Evolutionary conservation across 2,113 vertebrate genomes (phyloP).

Genomic region (Oreocharis arfaki): DNA sequence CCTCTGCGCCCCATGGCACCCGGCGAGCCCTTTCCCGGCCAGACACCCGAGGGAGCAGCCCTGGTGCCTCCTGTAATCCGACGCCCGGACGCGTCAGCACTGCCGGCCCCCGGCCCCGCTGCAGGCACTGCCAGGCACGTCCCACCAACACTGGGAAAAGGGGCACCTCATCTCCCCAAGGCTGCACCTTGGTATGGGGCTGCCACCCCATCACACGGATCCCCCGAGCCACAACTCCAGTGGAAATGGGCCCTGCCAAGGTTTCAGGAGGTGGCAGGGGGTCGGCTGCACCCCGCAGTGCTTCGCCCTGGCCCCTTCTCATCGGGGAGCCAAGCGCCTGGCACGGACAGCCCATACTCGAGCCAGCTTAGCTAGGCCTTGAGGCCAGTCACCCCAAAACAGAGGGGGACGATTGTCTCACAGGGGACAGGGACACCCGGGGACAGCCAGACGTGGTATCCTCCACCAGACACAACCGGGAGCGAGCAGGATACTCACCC

Average conservation of each 20-base stretch:
- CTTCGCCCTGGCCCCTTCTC: no score
- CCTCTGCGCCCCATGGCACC: fast-evolving
- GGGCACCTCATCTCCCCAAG: neutral
- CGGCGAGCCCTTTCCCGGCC: fast-evolving
- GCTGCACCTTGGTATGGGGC: neutral
- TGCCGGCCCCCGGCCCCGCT: neutral
- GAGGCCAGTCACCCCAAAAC: neutral
- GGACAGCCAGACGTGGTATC: neutral
- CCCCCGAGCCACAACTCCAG: neutral
- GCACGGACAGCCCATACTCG: neutral
- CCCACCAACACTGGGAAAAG: neutral
- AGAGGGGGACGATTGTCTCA: neutral
- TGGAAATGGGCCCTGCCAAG: neutral
- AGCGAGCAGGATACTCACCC: constrained; percentile 48
- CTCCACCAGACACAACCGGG: neutral
- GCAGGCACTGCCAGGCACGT: neutral
- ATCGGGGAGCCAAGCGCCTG: neutral
- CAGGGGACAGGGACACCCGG: neutral
- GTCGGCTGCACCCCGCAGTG: neutral
- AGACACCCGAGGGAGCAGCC: neutral
- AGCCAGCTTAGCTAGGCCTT: neutral
- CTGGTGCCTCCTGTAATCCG: neutral
- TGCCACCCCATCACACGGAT: neutral
- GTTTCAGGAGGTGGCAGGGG: neutral
- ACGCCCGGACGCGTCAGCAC: neutral